phyloP scores from a whole-genome alignment of 2,113 vertebrate genomes.

The Neopipo cinnamomea region DNA sequence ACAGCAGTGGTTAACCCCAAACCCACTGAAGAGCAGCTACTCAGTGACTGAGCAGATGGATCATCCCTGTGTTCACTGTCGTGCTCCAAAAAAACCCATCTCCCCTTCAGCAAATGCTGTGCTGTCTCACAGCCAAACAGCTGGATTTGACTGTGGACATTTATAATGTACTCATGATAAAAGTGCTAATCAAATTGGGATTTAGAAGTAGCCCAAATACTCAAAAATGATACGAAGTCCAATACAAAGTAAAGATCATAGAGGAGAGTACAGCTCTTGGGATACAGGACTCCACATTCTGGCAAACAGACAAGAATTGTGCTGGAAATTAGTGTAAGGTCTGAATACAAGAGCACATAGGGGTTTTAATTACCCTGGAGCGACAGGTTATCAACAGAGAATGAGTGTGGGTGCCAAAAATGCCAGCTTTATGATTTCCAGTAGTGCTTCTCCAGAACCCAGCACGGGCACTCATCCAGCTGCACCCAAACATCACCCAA shows the following conservation, averaged over 20 bases:
- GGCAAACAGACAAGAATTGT: not conserved
- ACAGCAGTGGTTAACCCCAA: not conserved
- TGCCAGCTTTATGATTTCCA: not conserved
- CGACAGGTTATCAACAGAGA: not conserved
- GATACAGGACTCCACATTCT: not conserved
- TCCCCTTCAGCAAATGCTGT: not conserved
- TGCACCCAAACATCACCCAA: not conserved
- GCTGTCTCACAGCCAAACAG: not conserved
- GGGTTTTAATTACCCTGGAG: not conserved
- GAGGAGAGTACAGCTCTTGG: not conserved
- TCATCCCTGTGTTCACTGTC: not conserved
- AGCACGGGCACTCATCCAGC: accelerated
- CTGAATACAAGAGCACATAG: not conserved
- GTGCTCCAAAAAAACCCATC: accelerated
- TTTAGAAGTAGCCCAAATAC: not conserved
- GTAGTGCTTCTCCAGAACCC: not conserved
- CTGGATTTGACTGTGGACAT: not conserved
- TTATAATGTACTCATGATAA: not conserved
- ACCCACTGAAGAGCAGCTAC: not conserved
- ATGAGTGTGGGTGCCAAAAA: not conserved
- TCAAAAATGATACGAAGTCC: not conserved
- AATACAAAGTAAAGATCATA: not conserved
- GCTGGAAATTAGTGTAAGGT: not conserved
- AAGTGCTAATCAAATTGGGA: not conserved
- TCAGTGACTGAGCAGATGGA: not conserved